Base-by-base conservation (phyloP, 2,113 vertebrate species). In the Grammomys surdaster region DNA sequence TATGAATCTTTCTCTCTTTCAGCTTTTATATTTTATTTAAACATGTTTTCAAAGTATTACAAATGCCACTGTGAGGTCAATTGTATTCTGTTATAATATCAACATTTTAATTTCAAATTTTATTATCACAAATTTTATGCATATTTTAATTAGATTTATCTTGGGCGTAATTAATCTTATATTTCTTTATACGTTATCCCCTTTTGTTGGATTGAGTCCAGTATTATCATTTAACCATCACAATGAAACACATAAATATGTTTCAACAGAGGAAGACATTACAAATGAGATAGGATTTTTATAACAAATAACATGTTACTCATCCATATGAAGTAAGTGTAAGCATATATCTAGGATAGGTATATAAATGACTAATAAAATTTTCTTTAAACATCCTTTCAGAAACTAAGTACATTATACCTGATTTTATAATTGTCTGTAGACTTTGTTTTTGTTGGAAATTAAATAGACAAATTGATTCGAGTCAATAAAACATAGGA, bases 231-330 rank as follows among this genome's bases (percentile, higher is more conserved):
- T 22, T 46, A 46, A 1, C 17, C 22, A 10, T 63, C 6, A 84
- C 0, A 1, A 24, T 46, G n/a, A 65, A 46, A 8, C 14, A 28
- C 3, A 31, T 85, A 1, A 26, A 4, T 43, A 3, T 40, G 12
- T 84, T 84, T 84, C n/a, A 84, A 40, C 5, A 84, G 7, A 24
- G 12, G 5, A 40, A 60, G 24, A 4, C 22, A 12, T 1, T 28
- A 60, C 22, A 43, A 84, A 58, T 60, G 22, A 40, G 36, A 1
- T 24, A n/a, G 22, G 22, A 11, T 40, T 84, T 40, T 60, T 60
- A 51, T 9, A 51, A 13, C 19, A 43, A 58, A 60, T 3, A 56
- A 16, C 11, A 22, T 14, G 36, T 36, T 19, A 54, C 8, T 33
- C 2, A 20, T 54, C 43, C 3, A 36, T 78, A 78, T 11, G 77